Evolutionary conservation across 2,113 vertebrate species (phyloP).

Genomic region (Austrofundulus limnaeus): DNA sequence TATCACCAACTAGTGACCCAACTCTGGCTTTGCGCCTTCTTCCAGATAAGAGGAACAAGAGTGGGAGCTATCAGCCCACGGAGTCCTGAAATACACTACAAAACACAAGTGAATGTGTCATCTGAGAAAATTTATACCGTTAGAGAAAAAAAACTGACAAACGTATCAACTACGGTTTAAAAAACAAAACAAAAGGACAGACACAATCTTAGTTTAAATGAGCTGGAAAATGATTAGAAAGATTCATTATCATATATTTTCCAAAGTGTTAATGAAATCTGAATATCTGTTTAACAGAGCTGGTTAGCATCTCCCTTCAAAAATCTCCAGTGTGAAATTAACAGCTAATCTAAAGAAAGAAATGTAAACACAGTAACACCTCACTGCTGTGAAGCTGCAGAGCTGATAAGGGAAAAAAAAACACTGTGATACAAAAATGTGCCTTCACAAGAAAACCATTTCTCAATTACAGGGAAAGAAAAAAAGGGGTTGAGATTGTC

Average conservation of each 20-base stretch:
- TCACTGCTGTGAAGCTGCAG: background rate
- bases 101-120: slow-evolving; percentile 35
- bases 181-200: background rate
- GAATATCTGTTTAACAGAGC: too few relatives aligned
- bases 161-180: background rate
- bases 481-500: too few relatives aligned
- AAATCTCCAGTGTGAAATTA: too few relatives aligned
- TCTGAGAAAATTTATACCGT: background rate
- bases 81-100: slow-evolving; percentile 48
- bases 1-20: slow-evolving; percentile 55
- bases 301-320: too few relatives aligned
- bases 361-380: background rate
- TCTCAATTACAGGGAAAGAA: too few relatives aligned
- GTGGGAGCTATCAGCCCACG: slow-evolving; percentile 63
- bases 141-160: background rate
- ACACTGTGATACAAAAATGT: background rate
- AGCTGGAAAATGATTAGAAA: too few relatives aligned
- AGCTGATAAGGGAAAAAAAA: background rate
- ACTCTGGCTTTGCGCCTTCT: slow-evolving; percentile 55
- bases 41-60: slow-evolving; percentile 58
- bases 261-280: too few relatives aligned
- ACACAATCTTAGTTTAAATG: background rate
- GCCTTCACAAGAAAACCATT: background rate
- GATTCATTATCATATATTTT: too few relatives aligned
- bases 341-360: background rate